Evolutionary conservation across 1,140 invertebrate species (phyloP), one percentile per base, ranked within the genome.

Genomic region (Thaumatotibia leucotreta): DNA sequence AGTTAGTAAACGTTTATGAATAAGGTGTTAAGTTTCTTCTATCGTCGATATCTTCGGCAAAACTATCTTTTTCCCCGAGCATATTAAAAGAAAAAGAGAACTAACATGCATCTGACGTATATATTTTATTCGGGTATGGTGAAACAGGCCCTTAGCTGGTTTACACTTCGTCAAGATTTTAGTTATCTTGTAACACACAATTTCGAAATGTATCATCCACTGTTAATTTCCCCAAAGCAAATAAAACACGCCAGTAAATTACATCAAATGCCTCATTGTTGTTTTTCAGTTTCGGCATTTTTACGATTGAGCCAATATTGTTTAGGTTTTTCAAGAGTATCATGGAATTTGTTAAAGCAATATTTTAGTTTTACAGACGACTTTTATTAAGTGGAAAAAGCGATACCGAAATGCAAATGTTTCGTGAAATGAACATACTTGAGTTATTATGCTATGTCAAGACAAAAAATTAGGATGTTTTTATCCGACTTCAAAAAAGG

Each of bases 181-280:
- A 45, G 11, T 1, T 0, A 45, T 17, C 0, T 45, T 45, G 14
- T 8, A 45, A 20, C 39, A 20, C 0, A 45, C 17, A 45, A 5
- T 45, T 45, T 20, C 6, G 17, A 8, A 45, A 45, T 20, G 52
- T 14, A 58, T 58, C 52, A 58, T 58, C 23, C 50, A 52, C 52
- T 29, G 6, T 29, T 29, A 58, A 58, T 58, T 58, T 58, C 24
- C 14, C 14, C 17, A 11, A 58, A 31, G 52, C 52, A 31, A 58
- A 58, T 58, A 58, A 58, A 58, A 58, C 24, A 8, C 4, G 52
- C 11, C 27, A 29, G 24, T 58, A 58, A 58, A 58, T 58, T 14
- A 58, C 24, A 27, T 58, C 11, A 29, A 58, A 58, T 58, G 52
- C 52, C 5, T 58, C 52, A 58, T 58, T 58, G 52, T 58, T 58